Conservation (phyloP, 2,888 invertebrate genomes). For the Harpalus rubripes region DNA sequence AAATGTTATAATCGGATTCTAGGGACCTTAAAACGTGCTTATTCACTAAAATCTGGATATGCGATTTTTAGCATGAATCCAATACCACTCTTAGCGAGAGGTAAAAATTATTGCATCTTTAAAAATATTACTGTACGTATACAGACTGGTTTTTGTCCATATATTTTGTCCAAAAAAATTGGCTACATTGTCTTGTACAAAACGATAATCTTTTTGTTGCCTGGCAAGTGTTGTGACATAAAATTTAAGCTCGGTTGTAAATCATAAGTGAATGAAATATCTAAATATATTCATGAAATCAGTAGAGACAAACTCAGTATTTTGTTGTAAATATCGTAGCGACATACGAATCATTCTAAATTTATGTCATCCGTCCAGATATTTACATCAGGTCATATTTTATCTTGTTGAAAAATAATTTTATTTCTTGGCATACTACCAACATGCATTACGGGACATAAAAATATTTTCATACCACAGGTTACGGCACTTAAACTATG, state of each 20-base stretch:
- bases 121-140: too few relatives aligned
- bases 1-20: too few relatives aligned
- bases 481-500: not conserved
- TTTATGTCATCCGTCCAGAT: conserved; percentile 13
- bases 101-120: too few relatives aligned
- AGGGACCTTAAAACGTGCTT: too few relatives aligned
- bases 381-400: conserved; percentile 21
- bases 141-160: too few relatives aligned
- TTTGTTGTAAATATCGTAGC: not conserved
- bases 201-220: too few relatives aligned
- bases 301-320: not conserved
- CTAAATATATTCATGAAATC: conserved; percentile 9
- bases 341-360: conserved; percentile 19
- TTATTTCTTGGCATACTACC: conserved; percentile 11
- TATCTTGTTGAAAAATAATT: conserved; percentile 31
- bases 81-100: too few relatives aligned
- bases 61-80: too few relatives aligned
- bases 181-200: too few relatives aligned
- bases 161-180: too few relatives aligned
- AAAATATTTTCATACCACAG: not conserved
- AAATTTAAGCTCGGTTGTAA: not conserved
- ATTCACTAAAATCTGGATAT: too few relatives aligned
- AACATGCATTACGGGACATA: not conserved
- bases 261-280: not conserved
- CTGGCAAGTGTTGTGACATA: too few relatives aligned